Percentiles rank a stretch among this genome's conserved stretches.
These are phyloP conservation scores for Ostrea edulis DNA, from an alignment of 1,140 invertebrate species.

Conservation along the genomic window DNA sequence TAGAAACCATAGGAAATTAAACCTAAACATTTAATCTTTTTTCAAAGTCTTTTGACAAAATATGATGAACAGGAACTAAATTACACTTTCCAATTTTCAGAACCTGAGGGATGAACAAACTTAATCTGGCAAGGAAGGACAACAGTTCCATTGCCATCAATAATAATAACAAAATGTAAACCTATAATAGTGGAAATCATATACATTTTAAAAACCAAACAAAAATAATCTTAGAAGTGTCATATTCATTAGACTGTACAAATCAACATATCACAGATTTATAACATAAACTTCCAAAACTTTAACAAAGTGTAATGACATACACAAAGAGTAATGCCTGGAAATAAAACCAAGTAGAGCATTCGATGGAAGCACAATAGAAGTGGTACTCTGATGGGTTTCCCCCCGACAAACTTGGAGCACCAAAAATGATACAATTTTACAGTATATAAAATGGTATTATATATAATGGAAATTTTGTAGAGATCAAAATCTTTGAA, in stretches of 20 bases:
- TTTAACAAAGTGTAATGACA: conserved; percentile 3
- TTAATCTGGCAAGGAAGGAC: not conserved
- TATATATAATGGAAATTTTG: not conserved
- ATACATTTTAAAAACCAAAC: not conserved
- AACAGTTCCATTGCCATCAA: not conserved
- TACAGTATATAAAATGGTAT: conserved; percentile 3
- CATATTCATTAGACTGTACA: not conserved
- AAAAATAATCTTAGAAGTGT: not conserved
- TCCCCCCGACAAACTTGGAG: not conserved
- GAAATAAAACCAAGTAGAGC: not conserved
- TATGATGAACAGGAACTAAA: no score
- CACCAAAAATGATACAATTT: conserved; percentile 19
- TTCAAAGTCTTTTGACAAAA: no score
- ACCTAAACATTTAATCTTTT: no score
- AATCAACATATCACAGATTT: conserved; percentile 1
- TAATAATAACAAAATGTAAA: not conserved
- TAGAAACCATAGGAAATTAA: no score
- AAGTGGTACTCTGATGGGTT: not conserved
- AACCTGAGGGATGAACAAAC: no score
- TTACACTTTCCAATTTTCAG: no score
- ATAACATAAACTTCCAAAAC: not conserved
- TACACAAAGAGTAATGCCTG: not conserved
- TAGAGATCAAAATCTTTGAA: not conserved
- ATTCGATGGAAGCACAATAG: conserved; percentile 10
- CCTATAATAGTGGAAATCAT: not conserved